Evolutionary conservation across 1,140 invertebrate genomes (phyloP), one percentile per base, ranked within the genome.

Genomic region (Conus ventricosus): DNA sequence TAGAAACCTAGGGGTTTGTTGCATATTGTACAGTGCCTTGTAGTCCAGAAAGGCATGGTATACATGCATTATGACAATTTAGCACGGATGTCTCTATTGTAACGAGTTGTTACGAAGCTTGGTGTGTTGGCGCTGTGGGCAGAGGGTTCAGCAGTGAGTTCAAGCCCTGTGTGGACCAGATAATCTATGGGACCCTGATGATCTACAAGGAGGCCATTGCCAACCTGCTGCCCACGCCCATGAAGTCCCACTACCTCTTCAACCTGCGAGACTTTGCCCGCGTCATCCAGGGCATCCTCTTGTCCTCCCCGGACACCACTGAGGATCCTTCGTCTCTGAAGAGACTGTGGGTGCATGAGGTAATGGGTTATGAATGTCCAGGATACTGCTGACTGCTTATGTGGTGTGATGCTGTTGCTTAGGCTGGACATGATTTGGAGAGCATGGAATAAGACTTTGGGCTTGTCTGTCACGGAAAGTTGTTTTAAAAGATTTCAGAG

Each of bases 91-190:
- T 39, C 39, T 39, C 39, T 39, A 39, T 39, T 39, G 39, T 39
- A 39, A 39, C 39, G 39, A 39, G 39, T 3, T 39, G 39, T 39
- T 39, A 39, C 39, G 39, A 39, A 39, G 39, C 39, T 39, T 39
- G 39, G 0, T 39, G 39, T 60, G 15, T 60, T 71, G 67, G 11
- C 4, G 7, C 20, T 71, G 10, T 81, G 51, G 17, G n/a, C 93
- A 97, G 98, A 95, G 98, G 98, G 76, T 99, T 99, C 95, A 97
- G 97, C 75, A 98, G 98, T 95, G 98, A 99, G 88, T 99, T 99
- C 95, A 98, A 99, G 96, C 97, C 98, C 0, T 98, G 97, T 91
- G 97, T 99, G 82, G 97, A 98, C 90, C 97, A 99, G 95, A 96
- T 99, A 82, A 98, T 99, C 1, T 93, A 96, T 39, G 98, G 97